Evolutionary conservation across 2,113 vertebrate species (phyloP), one percentile per base, ranked within the genome.

Genomic region (Crocuta crocuta): DNA sequence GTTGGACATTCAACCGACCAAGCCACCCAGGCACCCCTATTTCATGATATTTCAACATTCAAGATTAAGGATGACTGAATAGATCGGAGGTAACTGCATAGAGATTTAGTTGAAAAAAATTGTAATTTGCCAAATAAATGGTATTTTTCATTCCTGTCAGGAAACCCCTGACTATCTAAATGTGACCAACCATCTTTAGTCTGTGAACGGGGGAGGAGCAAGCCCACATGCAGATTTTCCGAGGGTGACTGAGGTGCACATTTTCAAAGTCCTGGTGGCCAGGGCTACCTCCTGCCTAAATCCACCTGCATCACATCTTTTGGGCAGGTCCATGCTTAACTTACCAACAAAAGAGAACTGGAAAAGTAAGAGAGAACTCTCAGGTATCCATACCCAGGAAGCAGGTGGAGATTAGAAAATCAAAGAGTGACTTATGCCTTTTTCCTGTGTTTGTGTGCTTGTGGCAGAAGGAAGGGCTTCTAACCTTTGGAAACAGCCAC

Each of bases 11-110:
- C 55, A 58, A 58, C 58, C 21, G 21, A 23, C 58, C 58, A 61
- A 61, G 58, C 58, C 58, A 23, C 21, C 7, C 58, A 61, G 58
- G 21, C 58, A 2, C 58, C 2, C 58, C 58, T 80, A 86, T 85
- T 90, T 93, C 45, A 89, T 39, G 74, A 80, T 80, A 86, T 63
- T 86, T 90, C 43, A 90, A 31, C 65, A 66, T 53, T 80, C 26
- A 33, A 73, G 55, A 84, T 81, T 93, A 89, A 43, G 66, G 39
- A 58, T 39, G 45, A 6, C 7, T 10, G n/a, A 94, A 78, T 33
- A 71, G 53, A 95, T 65, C 35, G 39, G 76, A 61, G 43, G 8
- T 83, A 89, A 83, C 21, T 58, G 4, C 21, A 71, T 23, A 94
- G 78, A 84, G 78, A 43, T 94, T 89, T 82, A 61, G 11, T n/a